Evolutionary conservation across 2,797 vertebrate species (phyloP).

Genomic region (Micropoecilia bifurca): DNA sequence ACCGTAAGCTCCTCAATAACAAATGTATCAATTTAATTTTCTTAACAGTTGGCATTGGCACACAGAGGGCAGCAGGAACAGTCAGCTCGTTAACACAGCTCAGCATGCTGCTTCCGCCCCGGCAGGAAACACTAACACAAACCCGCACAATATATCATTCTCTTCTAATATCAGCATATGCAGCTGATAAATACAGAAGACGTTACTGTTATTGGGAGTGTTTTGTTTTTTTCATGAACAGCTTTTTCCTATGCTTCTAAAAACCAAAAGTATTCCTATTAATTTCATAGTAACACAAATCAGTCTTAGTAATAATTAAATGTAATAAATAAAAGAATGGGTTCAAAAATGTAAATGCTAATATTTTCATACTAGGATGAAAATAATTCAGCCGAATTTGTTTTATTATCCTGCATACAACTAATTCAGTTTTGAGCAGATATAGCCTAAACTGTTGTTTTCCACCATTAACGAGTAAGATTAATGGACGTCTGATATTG

Average conservation of each 20-base stretch:
- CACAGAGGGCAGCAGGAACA: constrained; percentile 24
- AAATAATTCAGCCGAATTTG: too few relatives aligned
- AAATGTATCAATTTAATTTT: constrained; percentile 31
- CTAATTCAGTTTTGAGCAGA: background rate
- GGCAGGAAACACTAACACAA: constrained; percentile 17
- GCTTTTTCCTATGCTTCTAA: background rate
- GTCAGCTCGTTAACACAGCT: constrained; percentile 20
- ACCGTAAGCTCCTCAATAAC: constrained; percentile 6
- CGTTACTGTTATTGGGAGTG: background rate
- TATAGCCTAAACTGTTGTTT: background rate
- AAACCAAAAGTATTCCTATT: background rate
- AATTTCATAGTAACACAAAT: background rate
- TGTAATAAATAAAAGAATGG: background rate
- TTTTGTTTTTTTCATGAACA: background rate
- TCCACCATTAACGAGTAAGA: background rate
- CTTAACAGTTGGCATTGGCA: constrained; percentile 22
- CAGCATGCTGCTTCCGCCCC: constrained; percentile 6
- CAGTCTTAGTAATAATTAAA: background rate
- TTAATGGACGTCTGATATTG: background rate
- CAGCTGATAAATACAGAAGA: background rate
- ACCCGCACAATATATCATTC: background rate
- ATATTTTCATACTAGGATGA: background rate
- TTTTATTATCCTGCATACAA: too few relatives aligned
- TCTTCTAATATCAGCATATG: background rate
- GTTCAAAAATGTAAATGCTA: background rate